Evolutionary conservation across 2,113 vertebrate species (phyloP).

Genomic region (Gadus macrocephalus): DNA sequence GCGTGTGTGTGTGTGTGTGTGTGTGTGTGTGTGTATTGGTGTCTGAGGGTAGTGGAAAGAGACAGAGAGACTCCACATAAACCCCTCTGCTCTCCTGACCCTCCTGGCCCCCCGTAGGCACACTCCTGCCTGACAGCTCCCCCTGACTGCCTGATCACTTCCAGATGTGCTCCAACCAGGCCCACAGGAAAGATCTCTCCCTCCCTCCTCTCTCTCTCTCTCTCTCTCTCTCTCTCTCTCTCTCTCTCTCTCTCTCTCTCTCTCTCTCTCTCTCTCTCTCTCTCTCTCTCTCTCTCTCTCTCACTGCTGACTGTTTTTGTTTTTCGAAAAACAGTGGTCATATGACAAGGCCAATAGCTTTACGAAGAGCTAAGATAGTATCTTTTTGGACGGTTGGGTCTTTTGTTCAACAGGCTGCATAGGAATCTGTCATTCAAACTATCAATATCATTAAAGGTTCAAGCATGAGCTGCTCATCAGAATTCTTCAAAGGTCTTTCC

Average conservation of each 20-base stretch:
- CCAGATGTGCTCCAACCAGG: slow-evolving; percentile 68
- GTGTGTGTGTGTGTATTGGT: background rate
- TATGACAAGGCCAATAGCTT: slow-evolving; percentile 37
- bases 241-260: no score
- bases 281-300: no score
- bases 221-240: no score
- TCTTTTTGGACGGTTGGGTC: background rate
- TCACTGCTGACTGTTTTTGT: slow-evolving; percentile 42
- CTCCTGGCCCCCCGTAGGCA: slow-evolving; percentile 15
- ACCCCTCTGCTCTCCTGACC: slow-evolving; percentile 41
- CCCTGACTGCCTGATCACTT: slow-evolving; percentile 61
- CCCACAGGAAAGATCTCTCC: slow-evolving; percentile 48
- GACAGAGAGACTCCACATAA: slow-evolving; percentile 44
- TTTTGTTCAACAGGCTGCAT: no score
- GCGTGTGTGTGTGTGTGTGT: background rate
- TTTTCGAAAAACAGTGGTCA: slow-evolving; percentile 49
- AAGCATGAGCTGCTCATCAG: no score
- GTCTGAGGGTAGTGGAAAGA: slow-evolving; percentile 11
- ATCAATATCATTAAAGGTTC: no score
- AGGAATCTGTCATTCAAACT: no score
- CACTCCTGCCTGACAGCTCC: slow-evolving; percentile 61
- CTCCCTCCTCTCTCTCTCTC: slow-evolving; percentile 14
- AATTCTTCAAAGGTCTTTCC: background rate
- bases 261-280: no score
- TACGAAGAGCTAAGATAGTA: slow-evolving; percentile 33